Evolutionary conservation across 1,140 invertebrate species (phyloP).

Genomic region (Bombus polaris): DNA sequence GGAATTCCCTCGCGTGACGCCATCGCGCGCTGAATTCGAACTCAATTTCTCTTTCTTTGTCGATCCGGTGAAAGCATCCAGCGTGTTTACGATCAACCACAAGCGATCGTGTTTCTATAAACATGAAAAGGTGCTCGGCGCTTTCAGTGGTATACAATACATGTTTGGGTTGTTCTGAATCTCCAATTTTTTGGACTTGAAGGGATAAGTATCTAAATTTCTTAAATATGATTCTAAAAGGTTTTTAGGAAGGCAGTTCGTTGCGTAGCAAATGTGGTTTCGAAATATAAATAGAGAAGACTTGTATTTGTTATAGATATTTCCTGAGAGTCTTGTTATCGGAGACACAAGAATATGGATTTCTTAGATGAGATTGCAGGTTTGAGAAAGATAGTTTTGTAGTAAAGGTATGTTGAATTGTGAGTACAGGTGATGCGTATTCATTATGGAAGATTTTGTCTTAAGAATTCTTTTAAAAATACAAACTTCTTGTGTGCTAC

Average conservation of each 20-base stretch:
- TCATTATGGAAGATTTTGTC: not conserved
- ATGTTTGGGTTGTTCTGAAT: not conserved
- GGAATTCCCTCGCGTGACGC: slow-evolving; percentile 45
- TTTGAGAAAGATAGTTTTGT: too few species aligned
- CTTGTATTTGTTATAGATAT: too few species aligned
- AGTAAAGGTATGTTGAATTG: too few species aligned
- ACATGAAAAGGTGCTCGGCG: too few species aligned
- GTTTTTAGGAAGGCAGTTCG: too few species aligned
- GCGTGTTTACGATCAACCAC: not conserved
- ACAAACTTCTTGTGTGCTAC: not conserved
- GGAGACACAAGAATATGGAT: not conserved
- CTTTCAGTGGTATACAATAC: not conserved
- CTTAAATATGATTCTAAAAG: too few species aligned
- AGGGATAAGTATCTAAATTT: too few species aligned
- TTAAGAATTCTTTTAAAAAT: not conserved
- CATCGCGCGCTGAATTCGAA: slow-evolving; percentile 15
- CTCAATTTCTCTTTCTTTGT: slow-evolving; percentile 42
- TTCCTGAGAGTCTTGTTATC: too few species aligned
- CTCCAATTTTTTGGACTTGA: not conserved
- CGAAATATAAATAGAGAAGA: too few species aligned
- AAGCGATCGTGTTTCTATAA: not conserved
- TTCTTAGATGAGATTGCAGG: not conserved
- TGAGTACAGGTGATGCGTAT: not conserved
- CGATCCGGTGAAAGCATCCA: slow-evolving; percentile 28
- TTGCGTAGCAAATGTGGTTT: too few species aligned